Base-by-base conservation (phyloP, 2,797 vertebrate species). In the Picus viridis region DNA sequence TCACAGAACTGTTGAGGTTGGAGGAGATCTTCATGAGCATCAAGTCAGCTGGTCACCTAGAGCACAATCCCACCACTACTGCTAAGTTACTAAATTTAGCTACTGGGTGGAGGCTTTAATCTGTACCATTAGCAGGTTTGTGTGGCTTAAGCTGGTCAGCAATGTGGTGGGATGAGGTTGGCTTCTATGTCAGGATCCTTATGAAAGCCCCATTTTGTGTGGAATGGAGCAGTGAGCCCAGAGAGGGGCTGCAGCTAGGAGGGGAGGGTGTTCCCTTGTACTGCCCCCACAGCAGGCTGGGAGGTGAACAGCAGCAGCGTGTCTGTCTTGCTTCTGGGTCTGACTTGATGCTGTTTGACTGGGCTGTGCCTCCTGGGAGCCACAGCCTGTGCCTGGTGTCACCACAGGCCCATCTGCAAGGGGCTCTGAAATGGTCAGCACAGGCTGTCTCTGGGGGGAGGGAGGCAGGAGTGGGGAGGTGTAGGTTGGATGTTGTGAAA, bases 381-480 rank as follows among this genome's bases (percentile, higher is more conserved):
- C 4, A 0, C 9, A 14, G 1, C 0, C 0, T 0, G 17, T 67
- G 43, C 39, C 36, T 14, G 49, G 1, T 32, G 20, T 47, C 74
- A 41, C 19, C 22, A 2, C 39, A 27, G 51, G 16, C 8, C 45
- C 27, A 9, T 27, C 70, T 7, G 24, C 15, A 2, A 5, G 49
- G 22, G 3, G 2, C 24, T 62, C n/a, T 0, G 0, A 17, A 29
- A 16, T 1, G 22, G 2, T 3, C 1, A 26, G 26, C 29, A 26
- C 1, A 0, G 24, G 41, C 20, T 71, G 19, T 12, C 19, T 32
- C 4, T 24, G 22, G 2, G 30, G 16, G 19, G 15, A 36, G 39
- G 59, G 68, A 71, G 59, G 54, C 24, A 43, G 53, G 54, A 73
- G 18, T 4, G 10, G 49, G 61, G 41, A 41, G 12, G 18, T 64